These are phyloP conservation scores for Xylota segnis DNA, from an alignment of 2,888 invertebrate species.

Conservation along the genomic window DNA sequence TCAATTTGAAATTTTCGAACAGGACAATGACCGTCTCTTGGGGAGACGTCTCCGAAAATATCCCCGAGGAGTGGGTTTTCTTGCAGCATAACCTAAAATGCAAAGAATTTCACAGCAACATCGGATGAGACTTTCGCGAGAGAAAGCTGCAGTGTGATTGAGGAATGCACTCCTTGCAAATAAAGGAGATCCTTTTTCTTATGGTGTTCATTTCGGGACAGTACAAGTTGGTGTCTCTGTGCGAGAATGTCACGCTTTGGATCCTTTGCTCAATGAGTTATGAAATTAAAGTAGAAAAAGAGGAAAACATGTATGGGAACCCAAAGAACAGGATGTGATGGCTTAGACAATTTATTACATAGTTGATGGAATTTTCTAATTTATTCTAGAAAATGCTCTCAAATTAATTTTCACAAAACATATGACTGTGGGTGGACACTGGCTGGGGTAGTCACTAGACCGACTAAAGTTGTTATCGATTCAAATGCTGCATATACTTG, in stretches of 20 bases:
- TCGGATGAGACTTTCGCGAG: constrained; percentile 8
- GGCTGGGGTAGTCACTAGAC: background rate
- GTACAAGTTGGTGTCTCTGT: background rate
- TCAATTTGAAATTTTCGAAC: constrained; percentile 63
- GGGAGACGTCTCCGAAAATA: constrained; percentile 4
- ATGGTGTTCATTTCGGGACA: constrained; percentile 11
- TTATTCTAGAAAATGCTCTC: constrained; percentile 54
- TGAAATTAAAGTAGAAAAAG: constrained; percentile 81
- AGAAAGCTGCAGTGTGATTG: constrained; percentile 21
- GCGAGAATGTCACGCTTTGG: constrained; percentile 44
- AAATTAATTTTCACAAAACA: constrained; percentile 63
- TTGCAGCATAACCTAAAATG: constrained; percentile 19
- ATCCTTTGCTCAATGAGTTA: constrained; percentile 81
- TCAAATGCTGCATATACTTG: background rate
- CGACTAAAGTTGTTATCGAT: constrained; percentile 33
- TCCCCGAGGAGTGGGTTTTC: constrained; percentile 4
- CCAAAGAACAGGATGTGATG: constrained; percentile 45
- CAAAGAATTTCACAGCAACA: constrained; percentile 13
- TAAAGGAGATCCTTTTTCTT: background rate
- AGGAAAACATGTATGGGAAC: constrained; percentile 32
- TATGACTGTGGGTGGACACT: constrained; percentile 11
- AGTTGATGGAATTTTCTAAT: constrained; percentile 69
- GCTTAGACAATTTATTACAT: constrained; percentile 35
- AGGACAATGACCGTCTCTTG: constrained; percentile 62
- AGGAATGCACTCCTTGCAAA: constrained; percentile 24